These are phyloP conservation scores for Campaea margaritaria DNA, from an alignment of 2,888 invertebrate genomes.

Conservation along the genomic window DNA sequence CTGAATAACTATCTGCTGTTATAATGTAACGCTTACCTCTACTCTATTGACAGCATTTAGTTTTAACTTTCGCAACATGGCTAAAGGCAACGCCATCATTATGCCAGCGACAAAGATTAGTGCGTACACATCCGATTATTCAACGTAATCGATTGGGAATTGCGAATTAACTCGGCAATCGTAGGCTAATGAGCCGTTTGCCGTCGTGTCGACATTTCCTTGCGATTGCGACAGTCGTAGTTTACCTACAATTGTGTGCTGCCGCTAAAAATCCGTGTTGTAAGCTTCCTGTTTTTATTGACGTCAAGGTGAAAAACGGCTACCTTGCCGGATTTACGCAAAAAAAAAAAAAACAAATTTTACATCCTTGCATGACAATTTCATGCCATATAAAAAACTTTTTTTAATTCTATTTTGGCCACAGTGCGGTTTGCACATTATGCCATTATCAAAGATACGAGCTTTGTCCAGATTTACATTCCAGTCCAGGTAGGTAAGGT, in stretches of 20 bases:
- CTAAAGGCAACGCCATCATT: neutral
- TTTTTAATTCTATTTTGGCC: too few species aligned
- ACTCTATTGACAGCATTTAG: neutral
- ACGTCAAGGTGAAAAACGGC: neutral
- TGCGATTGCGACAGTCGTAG: conserved; percentile 15
- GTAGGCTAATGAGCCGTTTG: conserved; percentile 10
- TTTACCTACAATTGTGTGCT: neutral
- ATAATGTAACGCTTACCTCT: too few species aligned
- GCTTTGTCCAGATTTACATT: too few species aligned
- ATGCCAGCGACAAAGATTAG: conserved; percentile 11
- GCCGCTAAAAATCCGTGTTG: neutral
- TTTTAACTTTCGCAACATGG: conserved; percentile 3
- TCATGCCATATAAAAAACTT: too few species aligned
- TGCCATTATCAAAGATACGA: too few species aligned
- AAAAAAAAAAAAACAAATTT: too few species aligned
- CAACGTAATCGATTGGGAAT: conserved; percentile 25
- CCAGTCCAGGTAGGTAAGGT: too few species aligned
- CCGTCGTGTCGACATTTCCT: conserved; percentile 25
- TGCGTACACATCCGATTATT: conserved; percentile 16
- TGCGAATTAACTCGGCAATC: conserved; percentile 16
- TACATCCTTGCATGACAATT: too few species aligned
- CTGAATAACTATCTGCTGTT: too few species aligned
- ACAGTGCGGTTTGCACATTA: too few species aligned
- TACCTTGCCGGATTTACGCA: too few species aligned
- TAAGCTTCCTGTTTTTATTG: conserved; percentile 14